phyloP scores from a whole-genome alignment of 2,888 invertebrate species.

The Quadroppia sp. region DNA sequence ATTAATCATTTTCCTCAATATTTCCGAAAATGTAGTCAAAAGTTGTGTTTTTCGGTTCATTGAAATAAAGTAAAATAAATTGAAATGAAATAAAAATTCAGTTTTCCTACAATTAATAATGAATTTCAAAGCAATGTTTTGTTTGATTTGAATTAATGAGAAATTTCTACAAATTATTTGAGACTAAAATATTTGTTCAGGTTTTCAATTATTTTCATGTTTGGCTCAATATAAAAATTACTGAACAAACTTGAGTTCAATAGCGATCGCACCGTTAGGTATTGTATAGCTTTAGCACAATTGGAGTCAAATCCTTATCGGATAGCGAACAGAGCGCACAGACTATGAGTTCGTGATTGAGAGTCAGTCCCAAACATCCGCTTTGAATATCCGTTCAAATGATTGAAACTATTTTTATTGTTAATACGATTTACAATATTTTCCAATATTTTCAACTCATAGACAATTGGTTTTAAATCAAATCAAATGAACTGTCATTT shows the following conservation, averaged over 20 bases:
- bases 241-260: constrained; percentile 6
- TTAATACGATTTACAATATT: neutral
- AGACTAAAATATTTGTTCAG: neutral
- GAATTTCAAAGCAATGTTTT: neutral
- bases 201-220: neutral
- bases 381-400: constrained; percentile 15
- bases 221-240: neutral
- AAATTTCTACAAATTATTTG: neutral
- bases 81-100: neutral
- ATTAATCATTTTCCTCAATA: neutral
- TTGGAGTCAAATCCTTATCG: constrained; percentile 14
- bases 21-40: no score
- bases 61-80: neutral
- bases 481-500: neutral
- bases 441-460: neutral
- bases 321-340: constrained; percentile 26
- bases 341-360: neutral
- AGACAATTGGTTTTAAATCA: neutral
- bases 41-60: neutral
- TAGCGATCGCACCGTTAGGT: neutral
- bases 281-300: neutral
- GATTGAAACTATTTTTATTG: constrained; percentile 5
- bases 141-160: neutral
- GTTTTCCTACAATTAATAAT: neutral
- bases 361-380: constrained; percentile 30